phyloP scores from a whole-genome alignment of 2,113 vertebrate genomes.

The Podocnemis expansa region DNA sequence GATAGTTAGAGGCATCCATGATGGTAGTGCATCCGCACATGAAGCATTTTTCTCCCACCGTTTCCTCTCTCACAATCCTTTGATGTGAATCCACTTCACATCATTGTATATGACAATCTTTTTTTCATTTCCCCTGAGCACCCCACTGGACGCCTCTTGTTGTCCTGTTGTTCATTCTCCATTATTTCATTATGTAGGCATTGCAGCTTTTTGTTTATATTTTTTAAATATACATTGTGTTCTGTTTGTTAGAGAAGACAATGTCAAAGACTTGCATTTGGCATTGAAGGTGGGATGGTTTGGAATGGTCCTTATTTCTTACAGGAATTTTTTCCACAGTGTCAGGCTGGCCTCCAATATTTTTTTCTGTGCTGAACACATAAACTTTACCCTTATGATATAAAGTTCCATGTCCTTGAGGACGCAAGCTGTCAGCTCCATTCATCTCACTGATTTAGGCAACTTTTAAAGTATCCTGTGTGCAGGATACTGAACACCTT shows the following conservation, averaged over 20 bases:
- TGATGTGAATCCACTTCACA: too few relatives aligned
- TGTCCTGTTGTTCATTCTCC: not conserved
- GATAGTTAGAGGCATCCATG: too few relatives aligned
- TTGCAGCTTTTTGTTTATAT: not conserved
- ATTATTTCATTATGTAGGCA: not conserved
- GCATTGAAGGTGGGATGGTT: constrained; percentile 20
- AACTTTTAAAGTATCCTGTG: constrained; percentile 19
- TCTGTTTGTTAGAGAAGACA: constrained; percentile 13
- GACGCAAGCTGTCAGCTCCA: constrained; percentile 20
- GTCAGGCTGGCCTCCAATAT: too few relatives aligned
- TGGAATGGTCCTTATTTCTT: too few relatives aligned
- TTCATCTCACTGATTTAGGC: not conserved
- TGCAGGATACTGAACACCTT: too few relatives aligned
- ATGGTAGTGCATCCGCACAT: too few relatives aligned
- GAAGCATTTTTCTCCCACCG: too few relatives aligned
- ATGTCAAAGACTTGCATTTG: not conserved
- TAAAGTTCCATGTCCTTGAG: constrained; percentile 36
- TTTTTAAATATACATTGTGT: not conserved
- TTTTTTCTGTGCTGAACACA: too few relatives aligned
- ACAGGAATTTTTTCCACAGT: not conserved
- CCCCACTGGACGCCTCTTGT: not conserved
- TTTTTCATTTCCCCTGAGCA: too few relatives aligned
- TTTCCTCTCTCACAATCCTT: too few relatives aligned
- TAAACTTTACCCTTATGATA: not conserved
- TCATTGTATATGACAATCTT: too few relatives aligned